Percentiles rank a stretch among this genome's conserved stretches.
Conservation (phyloP, 2,113 vertebrate species). For the Erythrocebus patas region DNA sequence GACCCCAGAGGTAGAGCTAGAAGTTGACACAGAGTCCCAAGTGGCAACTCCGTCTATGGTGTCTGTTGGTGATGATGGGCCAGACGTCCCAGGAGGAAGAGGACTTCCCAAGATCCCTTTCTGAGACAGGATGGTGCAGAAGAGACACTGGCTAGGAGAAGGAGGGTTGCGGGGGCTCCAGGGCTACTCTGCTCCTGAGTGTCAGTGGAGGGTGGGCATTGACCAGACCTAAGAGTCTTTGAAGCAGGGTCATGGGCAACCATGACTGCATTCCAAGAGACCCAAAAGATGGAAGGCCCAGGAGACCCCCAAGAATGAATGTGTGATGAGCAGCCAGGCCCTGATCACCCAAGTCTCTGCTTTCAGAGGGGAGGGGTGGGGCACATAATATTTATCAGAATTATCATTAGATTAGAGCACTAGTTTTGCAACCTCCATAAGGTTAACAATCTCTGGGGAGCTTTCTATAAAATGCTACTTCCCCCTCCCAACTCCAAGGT, state of each 20-base stretch:
- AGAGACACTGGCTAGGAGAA: not conserved
- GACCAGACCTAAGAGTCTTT: not conserved
- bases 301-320: fast-evolving
- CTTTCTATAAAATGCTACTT: not conserved
- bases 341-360: not conserved
- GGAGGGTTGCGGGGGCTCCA: fast-evolving
- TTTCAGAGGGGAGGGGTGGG: fast-evolving
- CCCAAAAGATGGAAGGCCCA: not conserved
- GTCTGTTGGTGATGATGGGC: not conserved
- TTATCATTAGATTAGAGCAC: not conserved
- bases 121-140: not conserved
- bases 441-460: not conserved
- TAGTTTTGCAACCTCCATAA: not conserved
- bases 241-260: not conserved
- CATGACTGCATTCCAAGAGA: fast-evolving
- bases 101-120: not conserved
- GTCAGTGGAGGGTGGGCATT: not conserved
- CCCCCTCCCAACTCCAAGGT: not conserved
- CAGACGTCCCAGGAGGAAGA: not conserved
- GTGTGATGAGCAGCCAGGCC: not conserved
- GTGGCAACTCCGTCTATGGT: fast-evolving
- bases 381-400: not conserved
- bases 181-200: not conserved
- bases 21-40: not conserved
- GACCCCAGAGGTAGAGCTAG: not conserved